These are phyloP conservation scores for Sminthurinus aureus DNA, from an alignment of 2,888 invertebrate genomes.

Conservation along the genomic window DNA sequence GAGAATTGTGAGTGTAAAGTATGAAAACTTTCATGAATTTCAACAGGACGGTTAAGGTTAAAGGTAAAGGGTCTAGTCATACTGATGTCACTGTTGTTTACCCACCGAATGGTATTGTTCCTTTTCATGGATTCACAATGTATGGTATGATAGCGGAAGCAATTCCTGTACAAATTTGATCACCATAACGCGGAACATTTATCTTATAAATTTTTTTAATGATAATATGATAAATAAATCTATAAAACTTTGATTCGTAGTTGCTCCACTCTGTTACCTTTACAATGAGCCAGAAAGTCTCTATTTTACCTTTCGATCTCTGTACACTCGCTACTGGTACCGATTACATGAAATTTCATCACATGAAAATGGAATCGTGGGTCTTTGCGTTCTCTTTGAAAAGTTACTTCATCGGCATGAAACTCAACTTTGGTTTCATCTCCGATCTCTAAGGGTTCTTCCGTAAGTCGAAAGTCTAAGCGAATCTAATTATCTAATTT, in stretches of 20 bases:
- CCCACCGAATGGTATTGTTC: conserved; percentile 94
- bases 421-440: conserved; percentile 89
- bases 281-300: conserved; percentile 86
- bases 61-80: conserved; percentile 72
- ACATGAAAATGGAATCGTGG: conserved; percentile 91
- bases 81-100: conserved; percentile 77
- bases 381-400: conserved; percentile 88
- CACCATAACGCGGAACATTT: too few species aligned
- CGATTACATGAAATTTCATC: conserved; percentile 90
- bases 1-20: too few species aligned
- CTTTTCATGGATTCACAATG: conserved; percentile 97
- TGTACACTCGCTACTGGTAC: conserved; percentile 92
- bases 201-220: too few species aligned
- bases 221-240: too few species aligned
- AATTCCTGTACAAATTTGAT: too few species aligned
- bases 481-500: too few species aligned
- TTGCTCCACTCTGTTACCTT: conserved; percentile 92
- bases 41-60: conserved; percentile 72
- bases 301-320: conserved; percentile 89
- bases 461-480: conserved; percentile 75
- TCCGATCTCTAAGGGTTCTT: conserved; percentile 84
- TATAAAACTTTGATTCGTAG: conserved; percentile 68
- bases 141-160: conserved; percentile 81
- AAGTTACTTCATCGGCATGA: conserved; percentile 88
- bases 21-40: too few species aligned